Percentiles rank a stretch among this genome's conserved stretches.
phyloP scores from a whole-genome alignment of 2,888 invertebrate genomes.

The Drosophila antonietae region DNA sequence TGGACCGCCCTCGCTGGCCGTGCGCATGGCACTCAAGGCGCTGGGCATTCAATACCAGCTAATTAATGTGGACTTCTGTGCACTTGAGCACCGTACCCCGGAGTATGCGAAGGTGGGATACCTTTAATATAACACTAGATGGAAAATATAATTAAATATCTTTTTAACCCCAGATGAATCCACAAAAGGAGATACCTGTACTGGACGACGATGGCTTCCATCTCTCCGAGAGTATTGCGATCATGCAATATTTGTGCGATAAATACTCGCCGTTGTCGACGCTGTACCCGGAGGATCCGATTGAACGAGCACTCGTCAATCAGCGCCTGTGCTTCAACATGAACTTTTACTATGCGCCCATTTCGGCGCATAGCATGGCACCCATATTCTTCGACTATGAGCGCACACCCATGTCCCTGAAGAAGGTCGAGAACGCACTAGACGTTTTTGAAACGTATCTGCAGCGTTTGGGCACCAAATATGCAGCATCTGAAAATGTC shows the following conservation, averaged over 20 bases:
- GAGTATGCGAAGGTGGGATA: conserved; percentile 88
- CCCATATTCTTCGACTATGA: conserved; percentile 91
- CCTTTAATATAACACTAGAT: background rate
- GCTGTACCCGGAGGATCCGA: conserved; percentile 90
- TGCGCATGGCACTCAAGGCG: conserved; percentile 88
- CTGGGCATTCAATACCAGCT: conserved; percentile 88
- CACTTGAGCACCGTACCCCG: conserved; percentile 90
- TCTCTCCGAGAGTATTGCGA: conserved; percentile 90
- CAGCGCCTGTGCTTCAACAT: conserved; percentile 92
- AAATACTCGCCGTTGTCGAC: conserved; percentile 88
- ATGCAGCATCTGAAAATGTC: conserved; percentile 88
- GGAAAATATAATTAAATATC: background rate
- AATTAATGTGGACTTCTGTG: conserved; percentile 88
- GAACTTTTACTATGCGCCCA: conserved; percentile 90
- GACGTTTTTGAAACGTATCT: conserved; percentile 89
- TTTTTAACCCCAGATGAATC: conserved; percentile 87
- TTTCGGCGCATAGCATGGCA: conserved; percentile 86
- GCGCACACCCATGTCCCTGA: conserved; percentile 88
- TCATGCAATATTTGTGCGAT: conserved; percentile 89
- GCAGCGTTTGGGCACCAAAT: conserved; percentile 86
- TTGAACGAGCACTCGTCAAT: conserved; percentile 90
- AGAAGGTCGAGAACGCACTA: conserved; percentile 89
- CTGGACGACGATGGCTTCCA: conserved; percentile 92
- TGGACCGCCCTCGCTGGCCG: conserved; percentile 91
- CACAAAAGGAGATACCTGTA: conserved; percentile 91